Evolutionary conservation across 2,888 invertebrate genomes (phyloP).

Genomic region (Ophion costatus): DNA sequence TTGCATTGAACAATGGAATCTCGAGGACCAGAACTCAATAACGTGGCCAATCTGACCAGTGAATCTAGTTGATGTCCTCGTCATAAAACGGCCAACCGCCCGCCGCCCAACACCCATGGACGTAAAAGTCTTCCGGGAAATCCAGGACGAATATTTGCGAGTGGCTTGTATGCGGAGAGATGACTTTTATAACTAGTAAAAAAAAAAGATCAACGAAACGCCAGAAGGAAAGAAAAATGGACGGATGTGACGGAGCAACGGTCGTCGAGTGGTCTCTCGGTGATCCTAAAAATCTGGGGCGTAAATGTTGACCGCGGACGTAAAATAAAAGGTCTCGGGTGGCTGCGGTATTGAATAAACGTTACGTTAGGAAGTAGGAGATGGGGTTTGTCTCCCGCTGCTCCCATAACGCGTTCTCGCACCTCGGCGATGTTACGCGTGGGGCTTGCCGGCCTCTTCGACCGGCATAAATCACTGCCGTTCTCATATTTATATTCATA

Average conservation of each 20-base stretch:
- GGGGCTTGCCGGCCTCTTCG: conserved; percentile 49
- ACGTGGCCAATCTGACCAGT: conserved; percentile 66
- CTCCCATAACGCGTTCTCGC: conserved; percentile 55
- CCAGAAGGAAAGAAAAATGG: conserved; percentile 54
- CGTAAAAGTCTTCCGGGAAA: conserved; percentile 28
- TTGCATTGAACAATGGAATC: conserved; percentile 77
- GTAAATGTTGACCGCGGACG: conserved; percentile 80
- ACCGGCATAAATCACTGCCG: conserved; percentile 80
- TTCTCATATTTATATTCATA: conserved; percentile 81
- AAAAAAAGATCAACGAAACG: conserved; percentile 74
- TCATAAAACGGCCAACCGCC: conserved; percentile 21
- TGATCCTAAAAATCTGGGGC: conserved; percentile 79
- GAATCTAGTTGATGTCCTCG: conserved; percentile 13
- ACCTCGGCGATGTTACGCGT: conserved; percentile 45
- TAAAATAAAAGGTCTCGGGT: conserved; percentile 72
- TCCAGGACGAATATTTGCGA: not conserved
- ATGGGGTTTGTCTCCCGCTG: conserved; percentile 58
- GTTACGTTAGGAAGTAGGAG: conserved; percentile 57
- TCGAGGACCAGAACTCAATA: conserved; percentile 80
- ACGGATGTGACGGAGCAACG: conserved; percentile 44
- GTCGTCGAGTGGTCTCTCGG: conserved; percentile 72
- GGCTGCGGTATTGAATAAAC: conserved; percentile 75
- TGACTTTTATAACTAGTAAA: conserved; percentile 72
- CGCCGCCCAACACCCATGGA: not conserved
- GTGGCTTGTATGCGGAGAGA: conserved; percentile 51